phyloP scores from a whole-genome alignment of 2,888 invertebrate genomes.

The Drosophila cognata region DNA sequence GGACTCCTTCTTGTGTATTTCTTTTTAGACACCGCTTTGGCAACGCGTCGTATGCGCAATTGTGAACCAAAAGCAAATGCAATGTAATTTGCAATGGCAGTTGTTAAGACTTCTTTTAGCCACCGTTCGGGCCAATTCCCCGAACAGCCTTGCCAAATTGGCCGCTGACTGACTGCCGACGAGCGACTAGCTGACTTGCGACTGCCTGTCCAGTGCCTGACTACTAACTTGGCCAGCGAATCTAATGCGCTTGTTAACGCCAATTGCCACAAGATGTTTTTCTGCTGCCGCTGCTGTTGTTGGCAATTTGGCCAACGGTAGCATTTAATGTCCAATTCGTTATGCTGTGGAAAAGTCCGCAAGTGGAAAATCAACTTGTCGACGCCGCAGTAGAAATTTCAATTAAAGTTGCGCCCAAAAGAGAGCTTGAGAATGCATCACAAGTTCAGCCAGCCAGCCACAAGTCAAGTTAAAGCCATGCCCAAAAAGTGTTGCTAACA shows the following conservation, averaged over 20 bases:
- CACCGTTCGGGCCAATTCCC: slow-evolving; percentile 66
- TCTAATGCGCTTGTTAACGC: slow-evolving; percentile 81
- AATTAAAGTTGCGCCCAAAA: slow-evolving; percentile 57
- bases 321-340: slow-evolving; percentile 82
- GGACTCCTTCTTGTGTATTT: neutral
- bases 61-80: slow-evolving; percentile 52
- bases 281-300: slow-evolving; percentile 12
- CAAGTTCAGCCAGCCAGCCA: slow-evolving; percentile 29
- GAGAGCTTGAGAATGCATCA: slow-evolving; percentile 43
- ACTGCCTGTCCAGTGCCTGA: slow-evolving; percentile 21
- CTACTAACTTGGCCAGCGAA: slow-evolving; percentile 53
- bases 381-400: slow-evolving; percentile 61
- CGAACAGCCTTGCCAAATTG: slow-evolving; percentile 79
- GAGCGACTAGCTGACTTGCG: slow-evolving; percentile 17
- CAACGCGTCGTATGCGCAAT: slow-evolving; percentile 68
- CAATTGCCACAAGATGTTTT: slow-evolving; percentile 69
- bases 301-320: slow-evolving; percentile 82
- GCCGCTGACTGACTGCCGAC: slow-evolving; percentile 63
- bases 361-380: slow-evolving; percentile 80
- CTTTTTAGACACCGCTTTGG: slow-evolving; percentile 24
- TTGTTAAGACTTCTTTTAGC: slow-evolving; percentile 69
- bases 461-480: slow-evolving; percentile 52
- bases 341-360: slow-evolving; percentile 56
- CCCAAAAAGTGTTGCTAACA: slow-evolving; percentile 60
- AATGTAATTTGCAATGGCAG: slow-evolving; percentile 74